Base-by-base conservation (phyloP, 2,797 vertebrate genomes). In the Periparus ater region DNA sequence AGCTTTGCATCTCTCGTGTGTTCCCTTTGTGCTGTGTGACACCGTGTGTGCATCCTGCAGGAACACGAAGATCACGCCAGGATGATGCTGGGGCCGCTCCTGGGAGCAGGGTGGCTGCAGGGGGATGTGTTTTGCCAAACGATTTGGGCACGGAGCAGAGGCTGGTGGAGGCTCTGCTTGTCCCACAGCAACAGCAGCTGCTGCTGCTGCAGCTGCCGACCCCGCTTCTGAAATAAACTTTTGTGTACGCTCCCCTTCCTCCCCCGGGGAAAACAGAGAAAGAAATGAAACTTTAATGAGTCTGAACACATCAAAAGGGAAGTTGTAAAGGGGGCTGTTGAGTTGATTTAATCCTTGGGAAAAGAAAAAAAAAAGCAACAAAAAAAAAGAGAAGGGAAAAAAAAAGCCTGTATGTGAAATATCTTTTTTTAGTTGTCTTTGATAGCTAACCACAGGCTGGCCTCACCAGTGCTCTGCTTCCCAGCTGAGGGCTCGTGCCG, bases 381-480 rank as follows among this genome's bases (percentile, higher is more conserved):
- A 51, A 58, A 71, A 48, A 57, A 51, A 10, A 11, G 3, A 11
- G 13, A 12, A 10, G 11, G 45, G 5, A 0, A 0, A 2, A 0
- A 45, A 50, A 40, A 27, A 13, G 3, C 7, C 58, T 12, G 20
- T 74, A 76, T 90, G 78, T 94, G 68, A 78, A 94, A 48, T 94
- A 88, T 89, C 88, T 96, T 91, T 95, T 96, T 97, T 95, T 88
- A 93, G 91, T 85, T 88, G 87, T 80, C 89, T 96, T 95, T 91
- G 95, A 94, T 95, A 94, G 88, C 62, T 81, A 53, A 84, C 84
- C 68, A 1, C 92, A 95, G 85, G 38, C 92, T 95, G 91, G 85
- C 54, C 82, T 92, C 10, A 0, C 54, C 30, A 85, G 76, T 6
- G 29, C 89, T 93, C 91, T 95, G 91, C 76, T 91, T 53, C 94